Conservation (phyloP, 2,113 vertebrate species). For the Apeltes quadracus region DNA sequence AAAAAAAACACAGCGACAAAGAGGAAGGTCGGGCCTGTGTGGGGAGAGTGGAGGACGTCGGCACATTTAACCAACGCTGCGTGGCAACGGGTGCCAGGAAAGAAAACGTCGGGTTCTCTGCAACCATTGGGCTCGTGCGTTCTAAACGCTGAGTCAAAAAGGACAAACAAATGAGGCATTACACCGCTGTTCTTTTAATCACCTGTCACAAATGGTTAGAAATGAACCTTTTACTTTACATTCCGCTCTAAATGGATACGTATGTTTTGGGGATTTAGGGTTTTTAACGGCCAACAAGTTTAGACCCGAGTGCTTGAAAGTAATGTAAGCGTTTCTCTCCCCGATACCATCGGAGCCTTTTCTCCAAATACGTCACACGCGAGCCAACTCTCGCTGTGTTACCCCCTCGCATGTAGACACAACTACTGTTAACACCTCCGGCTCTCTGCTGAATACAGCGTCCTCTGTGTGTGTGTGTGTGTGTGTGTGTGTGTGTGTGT, state of each 20-base stretch:
- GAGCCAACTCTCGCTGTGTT: slow-evolving; percentile 17
- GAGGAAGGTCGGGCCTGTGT: slow-evolving; percentile 10
- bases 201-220: not conserved
- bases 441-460: slow-evolving; percentile 37
- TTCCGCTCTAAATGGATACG: not conserved
- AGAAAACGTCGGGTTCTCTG: slow-evolving; percentile 7
- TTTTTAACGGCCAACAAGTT: not conserved
- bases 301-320: slow-evolving; percentile 4
- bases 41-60: slow-evolving; percentile 22
- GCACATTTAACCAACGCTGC: slow-evolving; percentile 8
- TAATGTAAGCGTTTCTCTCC: slow-evolving; percentile 5
- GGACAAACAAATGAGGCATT: not conserved
- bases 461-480: slow-evolving; percentile 45
- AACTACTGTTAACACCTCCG: slow-evolving; percentile 49
- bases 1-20: slow-evolving; percentile 46
- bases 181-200: not conserved
- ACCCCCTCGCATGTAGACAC: slow-evolving; percentile 28
- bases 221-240: not conserved
- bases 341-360: slow-evolving; percentile 24
- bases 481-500: slow-evolving; percentile 43
- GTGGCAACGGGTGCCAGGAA: not conserved
- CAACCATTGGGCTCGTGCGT: not conserved
- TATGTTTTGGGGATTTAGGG: not conserved
- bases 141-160: not conserved
- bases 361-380: slow-evolving; percentile 21